Percentiles rank a stretch among this genome's conserved stretches.
Evolutionary conservation across 2,888 invertebrate genomes (phyloP).

Genomic region (Dynastes grantii): DNA sequence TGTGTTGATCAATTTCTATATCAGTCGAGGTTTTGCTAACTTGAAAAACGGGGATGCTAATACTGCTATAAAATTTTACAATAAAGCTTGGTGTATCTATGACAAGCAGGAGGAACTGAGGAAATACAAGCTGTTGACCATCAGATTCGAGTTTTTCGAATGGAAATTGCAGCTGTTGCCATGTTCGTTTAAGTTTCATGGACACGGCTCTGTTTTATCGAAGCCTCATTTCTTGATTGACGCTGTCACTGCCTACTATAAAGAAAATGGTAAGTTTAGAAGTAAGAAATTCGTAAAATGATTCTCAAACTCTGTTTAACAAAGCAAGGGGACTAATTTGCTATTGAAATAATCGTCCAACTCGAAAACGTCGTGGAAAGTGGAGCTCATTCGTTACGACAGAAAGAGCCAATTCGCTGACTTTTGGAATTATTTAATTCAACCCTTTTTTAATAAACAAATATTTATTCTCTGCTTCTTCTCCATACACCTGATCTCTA

Average conservation of each 20-base stretch:
- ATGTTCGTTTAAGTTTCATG: slow-evolving; percentile 56
- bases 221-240: slow-evolving; percentile 40
- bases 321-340: too few relatives aligned
- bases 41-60: slow-evolving; percentile 49
- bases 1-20: slow-evolving; percentile 52
- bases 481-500: too few relatives aligned
- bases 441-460: too few relatives aligned
- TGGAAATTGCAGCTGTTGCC: slow-evolving; percentile 57
- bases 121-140: slow-evolving; percentile 46
- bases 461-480: too few relatives aligned
- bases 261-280: slow-evolving; percentile 44
- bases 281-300: background rate
- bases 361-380: too few relatives aligned
- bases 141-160: slow-evolving; percentile 54
- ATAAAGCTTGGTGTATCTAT: slow-evolving; percentile 56
- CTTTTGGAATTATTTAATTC: too few relatives aligned
- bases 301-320: too few relatives aligned
- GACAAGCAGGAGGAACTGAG: slow-evolving; percentile 37
- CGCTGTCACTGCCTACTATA: slow-evolving; percentile 41
- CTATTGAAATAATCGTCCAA: too few relatives aligned
- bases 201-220: slow-evolving; percentile 43
- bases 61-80: slow-evolving; percentile 57
- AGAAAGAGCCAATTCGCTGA: too few relatives aligned
- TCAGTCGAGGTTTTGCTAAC: slow-evolving; percentile 54
- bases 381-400: too few relatives aligned